Percentiles rank a stretch among this genome's conserved stretches.
phyloP scores from a whole-genome alignment of 2,113 vertebrate genomes.

The Pteruthius melanotis region DNA sequence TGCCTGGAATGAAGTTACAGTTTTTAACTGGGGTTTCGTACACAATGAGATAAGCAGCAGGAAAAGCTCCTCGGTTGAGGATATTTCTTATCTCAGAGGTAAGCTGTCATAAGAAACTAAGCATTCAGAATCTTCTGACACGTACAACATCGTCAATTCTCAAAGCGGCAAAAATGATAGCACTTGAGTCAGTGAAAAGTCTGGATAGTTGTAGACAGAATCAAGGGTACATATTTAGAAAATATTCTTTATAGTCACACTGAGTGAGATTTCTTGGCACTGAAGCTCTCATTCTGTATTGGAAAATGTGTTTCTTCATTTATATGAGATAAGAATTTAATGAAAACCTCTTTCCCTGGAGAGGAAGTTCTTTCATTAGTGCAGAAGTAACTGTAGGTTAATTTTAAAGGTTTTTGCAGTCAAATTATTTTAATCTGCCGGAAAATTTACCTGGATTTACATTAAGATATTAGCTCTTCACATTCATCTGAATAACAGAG shows the following conservation, averaged over 20 bases:
- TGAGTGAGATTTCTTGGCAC: not conserved
- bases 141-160: not conserved
- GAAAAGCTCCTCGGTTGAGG: not conserved
- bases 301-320: constrained; percentile 1
- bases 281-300: not conserved
- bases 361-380: not conserved
- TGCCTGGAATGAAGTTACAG: not conserved
- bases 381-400: not conserved
- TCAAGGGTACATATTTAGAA: not conserved
- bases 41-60: not conserved
- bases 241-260: not conserved
- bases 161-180: not conserved
- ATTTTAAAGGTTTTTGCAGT: not conserved
- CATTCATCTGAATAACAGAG: not conserved
- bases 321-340: not conserved
- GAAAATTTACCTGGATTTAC: not conserved
- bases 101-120: not conserved
- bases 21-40: not conserved
- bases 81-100: not conserved
- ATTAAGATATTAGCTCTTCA: not conserved
- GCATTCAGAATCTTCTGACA: not conserved
- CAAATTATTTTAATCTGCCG: not conserved
- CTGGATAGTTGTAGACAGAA: not conserved
- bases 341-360: not conserved
- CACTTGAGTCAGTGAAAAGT: not conserved